Evolutionary conservation across 2,888 invertebrate genomes (phyloP), one percentile per base, ranked within the genome.

Genomic region (Cataglyphis cursor): DNA sequence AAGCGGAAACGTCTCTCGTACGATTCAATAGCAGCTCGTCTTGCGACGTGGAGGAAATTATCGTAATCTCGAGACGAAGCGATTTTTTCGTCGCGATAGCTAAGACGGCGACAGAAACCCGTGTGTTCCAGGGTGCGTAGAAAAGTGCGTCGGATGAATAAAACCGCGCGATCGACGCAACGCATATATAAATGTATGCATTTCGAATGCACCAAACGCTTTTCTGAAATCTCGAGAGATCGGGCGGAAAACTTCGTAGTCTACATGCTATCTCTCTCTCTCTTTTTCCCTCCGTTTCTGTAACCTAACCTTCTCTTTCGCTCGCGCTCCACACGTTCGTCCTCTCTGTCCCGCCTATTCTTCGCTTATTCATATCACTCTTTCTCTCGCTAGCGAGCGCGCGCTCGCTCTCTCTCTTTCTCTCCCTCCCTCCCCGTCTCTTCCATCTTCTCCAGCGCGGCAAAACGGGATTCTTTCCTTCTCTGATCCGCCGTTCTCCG

Each of bases 381-480:
- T 28, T 48, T 66, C 82, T 88, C 87, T 83, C 73, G 83, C 81
- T 74, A 78, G 62, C 75, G 82, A 65, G 28, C 51, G 31, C 82
- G 54, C 85, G 57, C 66, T 83, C 88, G 84, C 78, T 78, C 86
- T 73, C 64, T 31, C 68, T 31, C 31, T 24, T 1, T 83, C 88
- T 84, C 78, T 78, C 85, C 74, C 85, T 81, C 84, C 82, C 64
- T 24, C 66, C 74, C 73, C 48, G 54, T 84, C 88, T 86, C 85
- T 90, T 88, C 90, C 81, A 87, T 91, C 90, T 85, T 81, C 87
- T 84, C 80, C 84, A 84, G 87, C 86, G 85, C 85, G 89, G 91
- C 91, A 90, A 93, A 94, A 94, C 94, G 94, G 94, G 94, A 94
- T 94, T 94, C 94, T 93, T 94, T 94, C 93, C 93, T 94, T 92